Percentiles rank a stretch among this genome's conserved stretches.
These are phyloP conservation scores for Sylvicola cinctus DNA, from an alignment of 2,888 invertebrate genomes.

Conservation along the genomic window DNA sequence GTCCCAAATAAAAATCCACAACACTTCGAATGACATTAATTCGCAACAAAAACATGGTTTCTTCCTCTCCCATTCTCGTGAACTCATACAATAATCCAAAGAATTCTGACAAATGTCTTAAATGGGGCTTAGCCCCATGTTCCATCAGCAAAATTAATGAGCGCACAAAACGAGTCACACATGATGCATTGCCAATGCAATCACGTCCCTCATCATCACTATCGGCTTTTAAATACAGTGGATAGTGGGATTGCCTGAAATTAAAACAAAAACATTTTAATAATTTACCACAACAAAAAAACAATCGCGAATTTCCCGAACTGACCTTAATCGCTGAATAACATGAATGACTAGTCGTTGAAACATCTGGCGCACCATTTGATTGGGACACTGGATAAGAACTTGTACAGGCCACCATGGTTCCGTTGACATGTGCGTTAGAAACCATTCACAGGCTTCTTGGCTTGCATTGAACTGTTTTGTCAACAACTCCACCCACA, in stretches of 20 bases:
- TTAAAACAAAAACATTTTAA: constrained; percentile 8
- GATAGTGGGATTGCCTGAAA: constrained; percentile 27
- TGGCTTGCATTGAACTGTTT: constrained; percentile 87
- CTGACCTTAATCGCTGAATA: constrained; percentile 61
- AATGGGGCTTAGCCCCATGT: constrained; percentile 65
- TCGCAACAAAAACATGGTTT: constrained; percentile 68
- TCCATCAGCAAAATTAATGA: constrained; percentile 73
- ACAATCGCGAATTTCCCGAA: constrained; percentile 1
- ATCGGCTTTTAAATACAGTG: constrained; percentile 35
- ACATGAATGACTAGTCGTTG: constrained; percentile 88
- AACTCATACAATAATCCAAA: constrained; percentile 84
- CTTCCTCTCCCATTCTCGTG: constrained; percentile 88
- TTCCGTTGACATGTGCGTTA: constrained; percentile 80
- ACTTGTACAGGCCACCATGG: constrained; percentile 94
- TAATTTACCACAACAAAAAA: constrained; percentile 4
- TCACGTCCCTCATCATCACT: constrained; percentile 28
- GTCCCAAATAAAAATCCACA: constrained; percentile 81
- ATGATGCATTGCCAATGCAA: constrained; percentile 51
- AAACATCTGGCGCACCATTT: constrained; percentile 94
- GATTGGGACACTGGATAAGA: constrained; percentile 87
- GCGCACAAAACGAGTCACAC: constrained; percentile 82
- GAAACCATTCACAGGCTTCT: constrained; percentile 77
- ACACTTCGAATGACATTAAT: constrained; percentile 77
- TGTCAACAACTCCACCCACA: constrained; percentile 87
- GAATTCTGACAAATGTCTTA: constrained; percentile 79